Evolutionary conservation across 1,140 invertebrate genomes (phyloP).

Genomic region (Tetramorium alpestre): DNA sequence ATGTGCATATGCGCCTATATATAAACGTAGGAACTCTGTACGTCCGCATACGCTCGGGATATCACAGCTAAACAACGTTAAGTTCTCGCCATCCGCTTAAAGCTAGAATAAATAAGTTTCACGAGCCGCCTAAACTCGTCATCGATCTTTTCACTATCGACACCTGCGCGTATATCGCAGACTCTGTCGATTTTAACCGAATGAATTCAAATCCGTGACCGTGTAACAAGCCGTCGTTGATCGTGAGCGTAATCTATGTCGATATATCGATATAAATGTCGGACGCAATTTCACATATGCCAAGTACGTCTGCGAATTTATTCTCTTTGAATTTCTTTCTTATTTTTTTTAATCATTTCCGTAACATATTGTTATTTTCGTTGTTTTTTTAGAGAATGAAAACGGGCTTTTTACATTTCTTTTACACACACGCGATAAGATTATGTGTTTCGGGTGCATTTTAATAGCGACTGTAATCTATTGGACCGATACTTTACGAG

Average conservation of each 20-base stretch:
- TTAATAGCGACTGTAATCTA: neutral
- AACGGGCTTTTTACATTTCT: neutral
- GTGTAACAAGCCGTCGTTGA: conserved; percentile 15
- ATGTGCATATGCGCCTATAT: conserved; percentile 37
- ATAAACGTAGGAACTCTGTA: conserved; percentile 83
- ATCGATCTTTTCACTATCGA: conserved; percentile 31
- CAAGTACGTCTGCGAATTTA: neutral
- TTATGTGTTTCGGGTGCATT: conserved; percentile 17
- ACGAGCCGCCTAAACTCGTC: conserved; percentile 46
- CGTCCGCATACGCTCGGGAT: conserved; percentile 81
- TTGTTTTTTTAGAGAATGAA: neutral
- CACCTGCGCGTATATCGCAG: conserved; percentile 15
- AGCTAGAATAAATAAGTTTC: conserved; percentile 79
- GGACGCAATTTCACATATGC: neutral
- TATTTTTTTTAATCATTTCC: neutral
- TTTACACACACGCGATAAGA: neutral
- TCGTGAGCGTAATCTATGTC: conserved; percentile 6
- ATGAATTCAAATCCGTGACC: neutral
- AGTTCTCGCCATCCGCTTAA: conserved; percentile 76
- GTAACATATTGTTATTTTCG: neutral
- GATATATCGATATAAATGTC: neutral
- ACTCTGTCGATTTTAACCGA: conserved; percentile 14
- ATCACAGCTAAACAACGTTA: conserved; percentile 83
- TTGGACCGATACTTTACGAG: neutral
- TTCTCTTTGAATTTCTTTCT: neutral